Percentiles rank a stretch among this genome's conserved stretches.
Conservation (phyloP, 2,888 invertebrate genomes). For the Mallateleia sp. region DNA sequence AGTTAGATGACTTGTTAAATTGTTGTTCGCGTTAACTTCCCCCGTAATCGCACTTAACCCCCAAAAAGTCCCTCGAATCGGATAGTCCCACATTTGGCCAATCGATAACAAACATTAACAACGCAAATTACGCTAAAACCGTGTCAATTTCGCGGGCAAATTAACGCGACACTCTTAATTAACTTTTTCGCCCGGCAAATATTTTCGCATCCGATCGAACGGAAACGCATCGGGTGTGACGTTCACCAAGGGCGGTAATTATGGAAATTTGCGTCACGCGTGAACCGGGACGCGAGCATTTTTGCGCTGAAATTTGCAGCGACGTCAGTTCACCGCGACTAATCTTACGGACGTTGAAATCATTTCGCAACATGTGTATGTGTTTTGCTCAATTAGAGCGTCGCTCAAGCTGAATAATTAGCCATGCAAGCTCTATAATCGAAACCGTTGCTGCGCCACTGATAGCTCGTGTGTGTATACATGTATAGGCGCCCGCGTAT, state of each 20-base stretch:
- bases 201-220: not conserved
- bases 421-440: slow-evolving; percentile 72
- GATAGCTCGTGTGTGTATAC: slow-evolving; percentile 53
- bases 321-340: slow-evolving; percentile 8
- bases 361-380: slow-evolving; percentile 59
- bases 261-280: not conserved
- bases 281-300: slow-evolving; percentile 24
- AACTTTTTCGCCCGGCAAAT: slow-evolving; percentile 14
- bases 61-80: slow-evolving; percentile 17
- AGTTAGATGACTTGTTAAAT: slow-evolving; percentile 26
- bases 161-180: slow-evolving; percentile 14
- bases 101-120: slow-evolving; percentile 37
- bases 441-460: slow-evolving; percentile 64
- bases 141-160: slow-evolving; percentile 7
- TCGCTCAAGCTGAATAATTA: slow-evolving; percentile 72
- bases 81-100: slow-evolving; percentile 5
- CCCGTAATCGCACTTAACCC: slow-evolving; percentile 13
- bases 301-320: slow-evolving; percentile 7
- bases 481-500: slow-evolving; percentile 33
- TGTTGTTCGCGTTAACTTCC: not conserved
- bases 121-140: not conserved
- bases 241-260: not conserved
- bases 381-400: slow-evolving; percentile 73
- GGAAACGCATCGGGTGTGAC: not conserved
- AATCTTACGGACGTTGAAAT: slow-evolving; percentile 52